Conservation (phyloP, 37 sponge, comb jelly and placozoan genomes). For the Cladorhizidae sp. region DNA sequence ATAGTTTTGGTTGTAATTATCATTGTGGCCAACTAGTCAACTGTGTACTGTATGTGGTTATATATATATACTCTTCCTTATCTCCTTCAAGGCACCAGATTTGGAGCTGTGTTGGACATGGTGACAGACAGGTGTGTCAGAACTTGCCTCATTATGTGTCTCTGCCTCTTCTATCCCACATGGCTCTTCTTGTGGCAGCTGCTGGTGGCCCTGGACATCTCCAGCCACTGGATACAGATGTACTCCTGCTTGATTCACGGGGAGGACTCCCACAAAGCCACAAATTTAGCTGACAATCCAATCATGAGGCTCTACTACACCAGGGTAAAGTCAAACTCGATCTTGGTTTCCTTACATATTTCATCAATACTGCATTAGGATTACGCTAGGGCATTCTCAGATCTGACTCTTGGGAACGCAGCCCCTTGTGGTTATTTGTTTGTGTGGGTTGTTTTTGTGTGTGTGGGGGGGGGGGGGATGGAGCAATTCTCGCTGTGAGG, state of each 20-base stretch:
- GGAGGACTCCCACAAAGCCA: constrained; percentile 52
- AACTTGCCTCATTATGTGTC: constrained; percentile 66
- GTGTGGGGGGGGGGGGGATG: too few species aligned
- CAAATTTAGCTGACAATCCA: constrained; percentile 46
- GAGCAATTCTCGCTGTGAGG: too few species aligned
- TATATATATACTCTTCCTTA: neutral
- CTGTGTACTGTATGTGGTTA: too few species aligned
- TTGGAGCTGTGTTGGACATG: constrained; percentile 96
- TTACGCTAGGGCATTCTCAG: too few species aligned
- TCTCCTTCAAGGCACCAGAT: constrained; percentile 52
- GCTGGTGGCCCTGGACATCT: constrained; percentile 74
- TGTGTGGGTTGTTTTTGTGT: too few species aligned
- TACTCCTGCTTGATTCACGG: constrained; percentile 44
- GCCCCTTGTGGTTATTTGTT: too few species aligned
- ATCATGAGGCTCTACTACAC: constrained; percentile 69
- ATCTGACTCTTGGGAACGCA: too few species aligned
- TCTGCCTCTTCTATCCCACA: constrained; percentile 63
- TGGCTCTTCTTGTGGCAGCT: constrained; percentile 63
- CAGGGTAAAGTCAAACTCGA: too few species aligned
- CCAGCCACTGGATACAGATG: constrained; percentile 85
- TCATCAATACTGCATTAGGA: too few species aligned
- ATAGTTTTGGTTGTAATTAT: too few species aligned
- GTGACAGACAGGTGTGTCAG: constrained; percentile 88
- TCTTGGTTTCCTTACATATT: too few species aligned
- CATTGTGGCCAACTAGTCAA: too few species aligned